Conservation (phyloP, 2,113 vertebrate genomes). For the Paramormyrops kingsleyae region DNA sequence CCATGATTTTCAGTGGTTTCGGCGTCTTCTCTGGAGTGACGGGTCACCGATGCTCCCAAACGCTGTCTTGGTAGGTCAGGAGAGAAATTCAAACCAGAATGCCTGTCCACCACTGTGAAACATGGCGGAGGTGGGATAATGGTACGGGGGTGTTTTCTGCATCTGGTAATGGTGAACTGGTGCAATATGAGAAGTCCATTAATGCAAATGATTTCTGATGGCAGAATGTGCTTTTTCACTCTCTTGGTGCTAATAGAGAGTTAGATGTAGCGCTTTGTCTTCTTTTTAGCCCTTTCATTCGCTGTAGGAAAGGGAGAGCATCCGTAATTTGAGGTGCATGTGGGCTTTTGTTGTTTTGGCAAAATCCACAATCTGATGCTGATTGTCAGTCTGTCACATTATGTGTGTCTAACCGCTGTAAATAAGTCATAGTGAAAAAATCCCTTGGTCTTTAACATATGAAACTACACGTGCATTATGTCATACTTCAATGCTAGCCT, state of each 20-base stretch:
- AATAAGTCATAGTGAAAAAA: background rate
- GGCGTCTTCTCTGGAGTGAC: no score
- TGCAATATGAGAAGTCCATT: no score
- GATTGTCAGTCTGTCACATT: background rate
- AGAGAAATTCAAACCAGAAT: no score
- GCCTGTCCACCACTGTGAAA: no score
- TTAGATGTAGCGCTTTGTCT: background rate
- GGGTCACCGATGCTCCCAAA: no score
- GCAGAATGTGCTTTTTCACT: background rate
- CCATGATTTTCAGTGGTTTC: no score
- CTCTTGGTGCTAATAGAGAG: background rate
- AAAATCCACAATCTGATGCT: background rate
- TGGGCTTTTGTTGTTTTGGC: background rate
- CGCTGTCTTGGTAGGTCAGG: no score
- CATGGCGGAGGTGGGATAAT: no score
- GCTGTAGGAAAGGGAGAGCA: background rate
- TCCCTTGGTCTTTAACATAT: background rate
- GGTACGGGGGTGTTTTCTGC: no score
- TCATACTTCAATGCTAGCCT: background rate
- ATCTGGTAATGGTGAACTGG: no score
- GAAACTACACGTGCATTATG: background rate
- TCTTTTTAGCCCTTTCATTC: background rate
- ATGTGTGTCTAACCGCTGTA: background rate
- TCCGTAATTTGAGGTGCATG: background rate
- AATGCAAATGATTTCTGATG: background rate